A percentile compares a stretch with the other conserved stretches of the same genome.
phyloP scores from a whole-genome alignment of 2,888 invertebrate genomes.

The Sericinus montela region DNA sequence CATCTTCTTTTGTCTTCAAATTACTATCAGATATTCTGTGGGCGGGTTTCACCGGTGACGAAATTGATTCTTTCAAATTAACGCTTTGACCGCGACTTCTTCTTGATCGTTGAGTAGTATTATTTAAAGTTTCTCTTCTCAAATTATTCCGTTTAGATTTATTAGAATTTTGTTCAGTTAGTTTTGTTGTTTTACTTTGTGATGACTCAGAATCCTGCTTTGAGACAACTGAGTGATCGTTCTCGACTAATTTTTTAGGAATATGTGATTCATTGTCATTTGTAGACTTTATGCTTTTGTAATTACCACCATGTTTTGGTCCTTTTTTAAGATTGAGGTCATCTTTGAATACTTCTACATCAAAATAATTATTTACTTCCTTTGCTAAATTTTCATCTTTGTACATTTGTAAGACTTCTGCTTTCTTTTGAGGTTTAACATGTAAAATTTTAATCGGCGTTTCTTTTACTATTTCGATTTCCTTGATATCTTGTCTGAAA shows the following conservation, averaged over 20 bases:
- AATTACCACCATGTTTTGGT: slow-evolving; percentile 70
- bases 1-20: slow-evolving; percentile 33
- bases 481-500: slow-evolving; percentile 66
- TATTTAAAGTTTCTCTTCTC: slow-evolving; percentile 38
- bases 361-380: slow-evolving; percentile 61
- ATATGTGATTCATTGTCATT: slow-evolving; percentile 28
- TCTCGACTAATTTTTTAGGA: slow-evolving; percentile 7
- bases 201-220: slow-evolving; percentile 48
- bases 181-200: slow-evolving; percentile 46
- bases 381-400: slow-evolving; percentile 65
- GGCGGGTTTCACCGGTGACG: slow-evolving; percentile 20
- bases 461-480: slow-evolving; percentile 66
- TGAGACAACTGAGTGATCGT: slow-evolving; percentile 19
- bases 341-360: slow-evolving; percentile 65
- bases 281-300: slow-evolving; percentile 42
- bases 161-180: slow-evolving; percentile 36
- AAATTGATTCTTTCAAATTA: slow-evolving; percentile 26
- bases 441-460: slow-evolving; percentile 37
- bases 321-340: slow-evolving; percentile 49
- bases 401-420: slow-evolving; percentile 53
- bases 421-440: slow-evolving; percentile 40
- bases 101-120: slow-evolving; percentile 31
- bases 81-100: slow-evolving; percentile 34
- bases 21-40: slow-evolving; percentile 49
- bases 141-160: slow-evolving; percentile 29